Conservation (phyloP, 2,797 vertebrate genomes). For the Liparis tanakae region DNA sequence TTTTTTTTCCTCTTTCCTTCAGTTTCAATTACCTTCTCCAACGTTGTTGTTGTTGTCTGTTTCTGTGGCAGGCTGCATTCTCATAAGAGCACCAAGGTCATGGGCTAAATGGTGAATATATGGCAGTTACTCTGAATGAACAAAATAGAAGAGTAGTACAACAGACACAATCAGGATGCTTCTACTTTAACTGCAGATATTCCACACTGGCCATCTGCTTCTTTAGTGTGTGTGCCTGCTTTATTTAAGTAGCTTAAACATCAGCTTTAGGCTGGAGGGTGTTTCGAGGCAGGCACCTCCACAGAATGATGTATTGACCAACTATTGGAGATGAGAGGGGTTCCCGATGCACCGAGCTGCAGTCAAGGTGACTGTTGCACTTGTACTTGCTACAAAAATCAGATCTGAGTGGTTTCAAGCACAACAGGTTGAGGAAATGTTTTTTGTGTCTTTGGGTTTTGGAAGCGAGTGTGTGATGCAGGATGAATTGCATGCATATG, state of each 20-base stretch:
- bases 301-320: conserved; percentile 19
- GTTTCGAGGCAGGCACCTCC: conserved; percentile 10
- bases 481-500: not conserved
- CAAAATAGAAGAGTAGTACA: not conserved
- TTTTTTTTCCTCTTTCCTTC: conserved; percentile 38
- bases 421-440: not conserved
- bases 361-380: not conserved
- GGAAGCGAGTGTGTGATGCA: not conserved
- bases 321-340: not conserved
- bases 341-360: not conserved
- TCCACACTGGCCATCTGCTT: not conserved
- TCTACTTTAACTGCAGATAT: conserved; percentile 13
- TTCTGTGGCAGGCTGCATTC: conserved; percentile 11
- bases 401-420: not conserved
- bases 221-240: conserved; percentile 3
- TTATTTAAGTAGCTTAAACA: not conserved
- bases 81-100: not conserved
- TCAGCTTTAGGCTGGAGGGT: conserved; percentile 2
- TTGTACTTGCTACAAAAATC: not conserved
- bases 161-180: not conserved
- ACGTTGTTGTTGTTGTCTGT: conserved; percentile 26
- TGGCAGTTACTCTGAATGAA: not conserved
- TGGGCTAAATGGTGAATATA: not conserved
- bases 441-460: not conserved
- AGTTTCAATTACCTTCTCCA: conserved; percentile 19